Percentiles rank a stretch among this genome's conserved stretches.
Evolutionary conservation across 2,113 vertebrate species (phyloP).

Genomic region (Gallinago paraguaiae): DNA sequence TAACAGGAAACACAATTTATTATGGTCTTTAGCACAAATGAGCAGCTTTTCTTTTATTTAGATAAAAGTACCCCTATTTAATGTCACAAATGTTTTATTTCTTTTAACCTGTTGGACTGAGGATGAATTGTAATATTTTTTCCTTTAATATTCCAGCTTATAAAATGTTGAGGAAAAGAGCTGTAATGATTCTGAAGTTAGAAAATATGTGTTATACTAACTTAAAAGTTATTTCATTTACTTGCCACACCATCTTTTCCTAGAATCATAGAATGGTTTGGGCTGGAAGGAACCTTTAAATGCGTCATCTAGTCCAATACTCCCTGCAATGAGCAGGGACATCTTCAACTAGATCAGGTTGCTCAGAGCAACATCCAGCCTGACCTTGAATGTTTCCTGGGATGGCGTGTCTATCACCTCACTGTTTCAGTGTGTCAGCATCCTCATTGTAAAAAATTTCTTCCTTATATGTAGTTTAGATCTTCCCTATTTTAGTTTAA

Average conservation of each 20-base stretch:
- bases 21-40: slow-evolving; percentile 34
- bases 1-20: slow-evolving; percentile 73
- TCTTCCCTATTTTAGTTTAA: background rate
- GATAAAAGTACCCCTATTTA: background rate
- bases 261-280: background rate
- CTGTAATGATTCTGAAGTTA: background rate
- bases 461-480: background rate
- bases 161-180: background rate
- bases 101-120: background rate
- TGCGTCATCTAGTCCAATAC: background rate
- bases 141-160: background rate
- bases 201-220: background rate
- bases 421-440: background rate
- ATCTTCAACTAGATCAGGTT: background rate
- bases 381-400: background rate
- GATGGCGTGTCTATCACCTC: background rate
- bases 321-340: background rate
- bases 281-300: background rate
- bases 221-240: background rate
- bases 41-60: slow-evolving; percentile 29
- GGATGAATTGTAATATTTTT: background rate
- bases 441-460: background rate
- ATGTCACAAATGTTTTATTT: background rate
- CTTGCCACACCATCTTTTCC: background rate
- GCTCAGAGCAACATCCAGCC: background rate